Conservation (phyloP, 2,113 vertebrate genomes). For the Sturnira hondurensis region DNA sequence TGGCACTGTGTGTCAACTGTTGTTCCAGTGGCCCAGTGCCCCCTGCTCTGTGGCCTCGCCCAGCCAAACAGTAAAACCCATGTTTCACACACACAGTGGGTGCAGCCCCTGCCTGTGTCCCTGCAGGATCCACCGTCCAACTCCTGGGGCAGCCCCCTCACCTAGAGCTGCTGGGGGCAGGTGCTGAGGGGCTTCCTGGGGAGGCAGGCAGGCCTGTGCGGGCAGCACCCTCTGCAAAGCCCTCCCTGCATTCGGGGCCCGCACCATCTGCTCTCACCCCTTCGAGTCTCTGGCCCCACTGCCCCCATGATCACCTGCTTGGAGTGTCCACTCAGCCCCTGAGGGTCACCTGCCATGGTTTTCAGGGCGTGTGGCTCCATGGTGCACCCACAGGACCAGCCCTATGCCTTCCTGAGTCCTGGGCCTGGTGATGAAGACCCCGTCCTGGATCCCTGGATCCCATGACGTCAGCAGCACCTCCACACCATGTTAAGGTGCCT, state of each 20-base stretch:
- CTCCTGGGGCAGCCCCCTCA: accelerated
- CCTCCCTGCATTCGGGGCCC: no score
- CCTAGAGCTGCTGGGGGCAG: neutral
- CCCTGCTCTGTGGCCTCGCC: neutral
- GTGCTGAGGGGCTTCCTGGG: no score
- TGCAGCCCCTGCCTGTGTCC: neutral
- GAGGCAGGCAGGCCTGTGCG: neutral
- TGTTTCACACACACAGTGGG: neutral
- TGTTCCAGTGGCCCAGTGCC: accelerated
- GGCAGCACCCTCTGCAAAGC: no score
- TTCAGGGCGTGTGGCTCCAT: neutral
- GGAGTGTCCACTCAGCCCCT: neutral
- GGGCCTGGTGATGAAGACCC: neutral
- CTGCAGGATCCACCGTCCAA: accelerated
- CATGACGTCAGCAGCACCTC: accelerated
- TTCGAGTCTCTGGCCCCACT: neutral
- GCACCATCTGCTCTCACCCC: no score
- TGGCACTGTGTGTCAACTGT: neutral
- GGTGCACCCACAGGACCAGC: accelerated
- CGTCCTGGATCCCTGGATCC: accelerated
- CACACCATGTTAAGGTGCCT: neutral
- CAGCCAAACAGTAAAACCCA: neutral
- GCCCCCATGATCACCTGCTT: neutral
- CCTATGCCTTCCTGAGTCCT: neutral
- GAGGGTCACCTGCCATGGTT: neutral